phyloP scores from a whole-genome alignment of 2,113 vertebrate species.

The Microcebus murinus region DNA sequence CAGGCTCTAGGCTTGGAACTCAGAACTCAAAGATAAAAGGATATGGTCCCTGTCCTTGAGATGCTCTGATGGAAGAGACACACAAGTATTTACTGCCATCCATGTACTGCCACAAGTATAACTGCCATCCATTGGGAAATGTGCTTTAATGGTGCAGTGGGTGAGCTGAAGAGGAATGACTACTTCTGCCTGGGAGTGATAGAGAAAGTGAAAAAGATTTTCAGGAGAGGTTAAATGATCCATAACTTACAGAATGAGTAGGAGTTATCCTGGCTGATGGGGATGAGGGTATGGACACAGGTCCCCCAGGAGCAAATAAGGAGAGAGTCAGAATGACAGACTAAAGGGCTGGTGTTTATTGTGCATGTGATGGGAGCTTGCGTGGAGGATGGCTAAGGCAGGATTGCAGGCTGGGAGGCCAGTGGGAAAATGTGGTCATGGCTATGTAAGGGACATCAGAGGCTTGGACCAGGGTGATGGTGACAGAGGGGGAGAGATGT shows the following conservation, averaged over 20 bases:
- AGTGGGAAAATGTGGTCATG: background rate
- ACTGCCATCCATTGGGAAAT: background rate
- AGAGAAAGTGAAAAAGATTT: background rate
- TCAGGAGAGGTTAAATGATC: background rate
- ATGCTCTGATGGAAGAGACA: background rate
- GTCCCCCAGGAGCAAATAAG: background rate
- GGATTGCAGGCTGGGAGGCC: background rate
- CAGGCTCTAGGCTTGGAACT: background rate
- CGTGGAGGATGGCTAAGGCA: background rate
- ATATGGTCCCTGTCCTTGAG: background rate
- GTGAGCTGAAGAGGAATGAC: background rate
- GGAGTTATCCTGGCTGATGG: background rate
- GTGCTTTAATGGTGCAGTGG: background rate
- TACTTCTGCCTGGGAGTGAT: background rate
- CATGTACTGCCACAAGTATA: background rate
- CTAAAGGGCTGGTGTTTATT: background rate
- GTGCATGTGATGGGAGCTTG: background rate
- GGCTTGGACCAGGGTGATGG: background rate
- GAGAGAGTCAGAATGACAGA: background rate
- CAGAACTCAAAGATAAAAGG: slow-evolving; percentile 22
- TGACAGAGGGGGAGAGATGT: background rate
- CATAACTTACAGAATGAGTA: background rate
- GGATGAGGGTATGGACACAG: background rate
- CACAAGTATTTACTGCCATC: background rate
- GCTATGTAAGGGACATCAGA: background rate